phyloP scores from a whole-genome alignment of 1,140 invertebrate genomes.

The Acromyrmex echinatior region DNA sequence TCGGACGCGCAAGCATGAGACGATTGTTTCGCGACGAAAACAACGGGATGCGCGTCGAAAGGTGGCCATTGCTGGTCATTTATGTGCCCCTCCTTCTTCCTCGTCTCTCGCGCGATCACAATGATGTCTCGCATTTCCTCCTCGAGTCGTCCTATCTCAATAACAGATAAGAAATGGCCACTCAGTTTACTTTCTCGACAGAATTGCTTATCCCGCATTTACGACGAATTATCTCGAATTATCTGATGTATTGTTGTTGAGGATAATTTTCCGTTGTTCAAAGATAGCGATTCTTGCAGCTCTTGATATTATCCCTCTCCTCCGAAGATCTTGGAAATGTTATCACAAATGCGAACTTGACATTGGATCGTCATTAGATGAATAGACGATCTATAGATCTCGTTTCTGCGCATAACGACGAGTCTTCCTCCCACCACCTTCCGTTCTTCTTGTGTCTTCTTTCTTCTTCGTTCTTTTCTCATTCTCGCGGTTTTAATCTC shows the following conservation, averaged over 20 bases:
- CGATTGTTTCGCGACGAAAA: constrained; percentile 76
- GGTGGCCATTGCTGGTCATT: constrained; percentile 41
- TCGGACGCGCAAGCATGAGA: constrained; percentile 76
- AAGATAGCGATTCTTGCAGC: neutral
- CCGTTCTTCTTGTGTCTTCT: neutral
- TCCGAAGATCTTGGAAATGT: neutral
- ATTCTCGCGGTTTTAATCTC: neutral
- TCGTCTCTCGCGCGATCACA: constrained; percentile 50
- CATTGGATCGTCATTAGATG: constrained; percentile 9
- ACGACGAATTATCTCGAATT: neutral
- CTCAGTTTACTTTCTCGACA: neutral
- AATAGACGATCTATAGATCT: constrained; percentile 56
- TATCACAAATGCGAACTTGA: constrained; percentile 5
- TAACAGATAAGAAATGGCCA: neutral
- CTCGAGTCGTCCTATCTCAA: neutral
- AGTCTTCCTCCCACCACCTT: neutral
- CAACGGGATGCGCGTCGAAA: constrained; percentile 77
- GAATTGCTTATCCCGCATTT: neutral
- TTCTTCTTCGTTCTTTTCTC: neutral
- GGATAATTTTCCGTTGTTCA: neutral
- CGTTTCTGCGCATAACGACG: constrained; percentile 70
- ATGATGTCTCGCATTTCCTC: constrained; percentile 6
- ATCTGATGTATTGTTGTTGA: neutral
- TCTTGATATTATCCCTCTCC: neutral
- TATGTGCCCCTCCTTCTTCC: constrained; percentile 26